phyloP scores from a whole-genome alignment of 2,888 invertebrate species.

The Lamproptera curius region DNA sequence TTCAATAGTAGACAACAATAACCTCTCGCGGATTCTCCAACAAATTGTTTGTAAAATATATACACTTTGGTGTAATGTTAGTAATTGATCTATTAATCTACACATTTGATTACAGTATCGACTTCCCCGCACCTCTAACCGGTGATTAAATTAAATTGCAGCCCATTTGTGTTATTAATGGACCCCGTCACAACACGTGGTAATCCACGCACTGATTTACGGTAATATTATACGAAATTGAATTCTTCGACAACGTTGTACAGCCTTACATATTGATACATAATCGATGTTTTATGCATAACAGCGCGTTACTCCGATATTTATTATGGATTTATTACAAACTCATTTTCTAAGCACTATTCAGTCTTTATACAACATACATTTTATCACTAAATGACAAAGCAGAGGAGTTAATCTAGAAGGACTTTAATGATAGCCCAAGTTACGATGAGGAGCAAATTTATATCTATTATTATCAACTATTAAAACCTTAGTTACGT shows the following conservation, averaged over 20 bases:
- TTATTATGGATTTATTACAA: too few species aligned
- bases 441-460: too few species aligned
- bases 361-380: too few species aligned
- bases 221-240: not conserved
- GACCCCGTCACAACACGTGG: not conserved
- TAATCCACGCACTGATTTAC: constrained; percentile 6
- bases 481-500: too few species aligned
- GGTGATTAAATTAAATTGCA: constrained; percentile 2
- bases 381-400: too few species aligned
- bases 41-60: not conserved
- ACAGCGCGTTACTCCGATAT: too few species aligned
- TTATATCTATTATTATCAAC: too few species aligned
- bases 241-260: not conserved
- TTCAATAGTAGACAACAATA: not conserved
- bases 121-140: not conserved
- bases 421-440: too few species aligned
- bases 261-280: not conserved
- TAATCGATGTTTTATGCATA: not conserved
- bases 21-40: not conserved
- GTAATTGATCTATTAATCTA: constrained; percentile 4
- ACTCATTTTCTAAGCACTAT: too few species aligned
- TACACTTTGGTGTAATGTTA: not conserved
- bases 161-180: constrained; percentile 7
- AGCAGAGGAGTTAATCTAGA: too few species aligned
- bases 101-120: not conserved